Percentiles rank a stretch among this genome's conserved stretches.
Conservation (phyloP, 2,113 vertebrate genomes). For the Blennius ocellaris region DNA sequence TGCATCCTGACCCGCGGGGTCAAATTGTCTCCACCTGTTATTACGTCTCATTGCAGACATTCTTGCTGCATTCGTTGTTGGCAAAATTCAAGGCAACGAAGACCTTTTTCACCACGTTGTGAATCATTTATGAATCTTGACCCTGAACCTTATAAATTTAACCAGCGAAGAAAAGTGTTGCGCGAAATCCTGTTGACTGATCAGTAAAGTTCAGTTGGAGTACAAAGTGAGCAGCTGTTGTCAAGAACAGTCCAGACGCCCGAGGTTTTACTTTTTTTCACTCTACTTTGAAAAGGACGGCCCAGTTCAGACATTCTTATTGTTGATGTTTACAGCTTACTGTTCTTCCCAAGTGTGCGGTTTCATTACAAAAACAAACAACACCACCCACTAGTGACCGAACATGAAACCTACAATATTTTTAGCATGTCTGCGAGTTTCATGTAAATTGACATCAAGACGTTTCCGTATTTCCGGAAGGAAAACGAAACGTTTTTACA, state of each 20-base stretch:
- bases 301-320: too few species aligned
- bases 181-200: conserved; percentile 14
- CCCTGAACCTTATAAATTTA: conserved; percentile 29
- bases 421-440: too few species aligned
- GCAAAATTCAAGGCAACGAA: conserved; percentile 12
- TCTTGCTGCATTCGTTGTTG: conserved; percentile 34
- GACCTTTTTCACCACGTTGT: conserved; percentile 32
- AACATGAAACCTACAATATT: too few species aligned
- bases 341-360: too few species aligned
- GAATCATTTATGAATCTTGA: conserved; percentile 41
- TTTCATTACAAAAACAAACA: too few species aligned
- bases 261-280: too few species aligned
- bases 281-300: too few species aligned
- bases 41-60: not conserved
- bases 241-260: not conserved
- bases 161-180: not conserved
- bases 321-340: too few species aligned
- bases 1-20: conserved; percentile 49
- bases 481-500: too few species aligned
- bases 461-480: too few species aligned
- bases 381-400: too few species aligned
- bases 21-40: conserved; percentile 47
- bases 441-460: too few species aligned
- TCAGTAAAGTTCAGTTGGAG: not conserved
- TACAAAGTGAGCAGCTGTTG: not conserved